Evolutionary conservation across 2,113 vertebrate genomes (phyloP), one percentile per base, ranked within the genome.

Genomic region (Centropristis striata): DNA sequence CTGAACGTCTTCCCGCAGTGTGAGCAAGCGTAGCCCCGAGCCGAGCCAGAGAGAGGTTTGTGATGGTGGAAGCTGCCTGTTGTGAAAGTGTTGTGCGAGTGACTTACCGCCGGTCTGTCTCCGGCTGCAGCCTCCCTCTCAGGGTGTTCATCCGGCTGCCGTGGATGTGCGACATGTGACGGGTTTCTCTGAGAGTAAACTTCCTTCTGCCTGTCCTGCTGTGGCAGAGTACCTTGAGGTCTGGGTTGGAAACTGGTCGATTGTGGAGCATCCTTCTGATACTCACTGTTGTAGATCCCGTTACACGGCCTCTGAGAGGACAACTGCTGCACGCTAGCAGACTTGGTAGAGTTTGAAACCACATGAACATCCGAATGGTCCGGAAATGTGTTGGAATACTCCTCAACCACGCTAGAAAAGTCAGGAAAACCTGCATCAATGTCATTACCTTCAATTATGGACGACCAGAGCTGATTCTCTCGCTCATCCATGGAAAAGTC

Each of bases 321-420:
- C 27, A 44, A 0, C 75, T 78, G 87, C 66, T 61, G 75, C 15
- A 60, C 57, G 1, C 50, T 12, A 0, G 67, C 39, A 0, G 81
- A 53, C 39, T 82, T 90, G 60, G 71, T 39, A 0, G 51, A 3
- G 32, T 76, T 86, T 0, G 69, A 76, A 61, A 25, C 54, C 20
- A 46, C 55, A 1, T 87, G 73, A 2, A 82, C 16, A 0, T 90
- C 87, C 0, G 88, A 51, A 3, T 85, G 80, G 15, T 92, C 91
- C 0, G 81, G 66, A 54, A 90, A 92, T 0, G 85, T 76, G 66
- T 71, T 80, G 12, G 92, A 93, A 41, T 92, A 92, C 21, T 94
- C 93, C 58, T 94, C 94, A 0, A 93, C 90, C 23, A 92, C 91
- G 1, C 92, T 92, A 2, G 91, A 92, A 60, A 94, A 94, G 68